Percentiles rank a stretch among this genome's conserved stretches.
These are phyloP conservation scores for Apeira syringaria DNA, from an alignment of 2,888 invertebrate species.

Conservation along the genomic window DNA sequence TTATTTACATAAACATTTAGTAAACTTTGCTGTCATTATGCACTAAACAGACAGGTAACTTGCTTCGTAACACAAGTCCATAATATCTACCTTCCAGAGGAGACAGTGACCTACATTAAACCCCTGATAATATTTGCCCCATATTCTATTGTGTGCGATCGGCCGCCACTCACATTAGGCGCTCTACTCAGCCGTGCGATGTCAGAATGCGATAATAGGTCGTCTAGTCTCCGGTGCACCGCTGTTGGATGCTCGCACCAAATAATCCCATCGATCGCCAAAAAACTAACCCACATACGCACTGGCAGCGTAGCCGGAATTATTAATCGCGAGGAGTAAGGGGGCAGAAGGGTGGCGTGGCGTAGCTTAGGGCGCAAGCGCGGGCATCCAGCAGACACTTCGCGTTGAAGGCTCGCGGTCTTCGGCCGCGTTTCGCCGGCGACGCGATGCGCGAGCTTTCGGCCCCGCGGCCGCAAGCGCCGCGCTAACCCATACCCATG, in stretches of 20 bases:
- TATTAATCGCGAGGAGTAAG: slow-evolving; percentile 79
- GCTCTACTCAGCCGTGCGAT: slow-evolving; percentile 49
- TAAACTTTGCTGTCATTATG: too few relatives aligned
- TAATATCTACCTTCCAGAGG: slow-evolving; percentile 21
- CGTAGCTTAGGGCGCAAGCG: slow-evolving; percentile 56
- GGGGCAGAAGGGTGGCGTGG: slow-evolving; percentile 55
- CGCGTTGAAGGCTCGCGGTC: slow-evolving; percentile 78
- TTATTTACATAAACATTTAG: too few relatives aligned
- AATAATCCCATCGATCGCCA: slow-evolving; percentile 82
- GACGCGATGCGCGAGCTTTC: slow-evolving; percentile 76
- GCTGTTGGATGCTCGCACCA: slow-evolving; percentile 68
- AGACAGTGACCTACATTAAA: slow-evolving; percentile 35
- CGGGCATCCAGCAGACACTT: slow-evolving; percentile 70
- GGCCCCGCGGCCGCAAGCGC: slow-evolving; percentile 81
- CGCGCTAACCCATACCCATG: slow-evolving; percentile 88
- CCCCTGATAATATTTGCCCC: slow-evolving; percentile 31
- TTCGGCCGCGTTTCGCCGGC: slow-evolving; percentile 73
- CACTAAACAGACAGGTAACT: too few relatives aligned
- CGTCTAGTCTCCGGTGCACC: slow-evolving; percentile 69
- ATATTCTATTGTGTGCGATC: slow-evolving; percentile 32
- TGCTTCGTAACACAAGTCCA: not conserved
- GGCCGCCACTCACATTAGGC: slow-evolving; percentile 30
- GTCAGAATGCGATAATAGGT: slow-evolving; percentile 69
- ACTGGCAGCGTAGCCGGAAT: slow-evolving; percentile 82
- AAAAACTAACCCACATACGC: slow-evolving; percentile 84